A percentile compares a stretch with the other conserved stretches of the same genome.
Evolutionary conservation across 2,113 vertebrate genomes (phyloP).

Genomic region (Varanus salvator): DNA sequence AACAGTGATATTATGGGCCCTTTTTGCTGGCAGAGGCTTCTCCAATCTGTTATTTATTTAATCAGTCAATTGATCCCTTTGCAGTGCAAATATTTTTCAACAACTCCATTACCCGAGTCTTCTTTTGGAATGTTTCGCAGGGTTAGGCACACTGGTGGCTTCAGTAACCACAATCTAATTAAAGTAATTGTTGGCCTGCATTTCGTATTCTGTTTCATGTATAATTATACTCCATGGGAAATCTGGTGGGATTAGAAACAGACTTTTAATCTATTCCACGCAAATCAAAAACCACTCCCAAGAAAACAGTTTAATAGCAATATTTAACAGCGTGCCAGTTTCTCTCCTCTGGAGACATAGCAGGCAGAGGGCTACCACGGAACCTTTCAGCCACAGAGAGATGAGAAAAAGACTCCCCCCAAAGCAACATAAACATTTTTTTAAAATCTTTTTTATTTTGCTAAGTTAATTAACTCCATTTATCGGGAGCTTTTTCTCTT

Average conservation of each 20-base stretch:
- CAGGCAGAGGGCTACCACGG: constrained; percentile 31
- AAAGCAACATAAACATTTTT: not conserved
- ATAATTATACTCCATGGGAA: constrained; percentile 76
- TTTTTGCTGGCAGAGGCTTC: constrained; percentile 41
- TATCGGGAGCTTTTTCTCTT: constrained; percentile 43
- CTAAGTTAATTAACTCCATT: constrained; percentile 61
- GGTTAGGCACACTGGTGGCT: constrained; percentile 59
- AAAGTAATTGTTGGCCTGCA: constrained; percentile 78
- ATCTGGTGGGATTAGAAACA: constrained; percentile 73
- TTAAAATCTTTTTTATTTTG: constrained; percentile 26
- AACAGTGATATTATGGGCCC: not conserved
- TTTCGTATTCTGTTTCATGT: constrained; percentile 76
- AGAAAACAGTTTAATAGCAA: constrained; percentile 76
- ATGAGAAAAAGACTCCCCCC: constrained; percentile 53
- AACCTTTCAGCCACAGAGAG: constrained; percentile 36
- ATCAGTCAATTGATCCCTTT: constrained; percentile 64
- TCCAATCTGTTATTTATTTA: constrained; percentile 66
- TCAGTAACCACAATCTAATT: constrained; percentile 74
- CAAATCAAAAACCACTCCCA: constrained; percentile 77
- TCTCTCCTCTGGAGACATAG: constrained; percentile 56
- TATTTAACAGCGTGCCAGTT: constrained; percentile 65
- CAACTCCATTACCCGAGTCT: constrained; percentile 48
- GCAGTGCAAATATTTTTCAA: constrained; percentile 65
- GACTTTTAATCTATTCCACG: constrained; percentile 76
- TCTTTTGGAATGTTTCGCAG: constrained; percentile 42